Evolutionary conservation across 2,888 invertebrate species (phyloP).

Genomic region (Eupithecia insigniata): DNA sequence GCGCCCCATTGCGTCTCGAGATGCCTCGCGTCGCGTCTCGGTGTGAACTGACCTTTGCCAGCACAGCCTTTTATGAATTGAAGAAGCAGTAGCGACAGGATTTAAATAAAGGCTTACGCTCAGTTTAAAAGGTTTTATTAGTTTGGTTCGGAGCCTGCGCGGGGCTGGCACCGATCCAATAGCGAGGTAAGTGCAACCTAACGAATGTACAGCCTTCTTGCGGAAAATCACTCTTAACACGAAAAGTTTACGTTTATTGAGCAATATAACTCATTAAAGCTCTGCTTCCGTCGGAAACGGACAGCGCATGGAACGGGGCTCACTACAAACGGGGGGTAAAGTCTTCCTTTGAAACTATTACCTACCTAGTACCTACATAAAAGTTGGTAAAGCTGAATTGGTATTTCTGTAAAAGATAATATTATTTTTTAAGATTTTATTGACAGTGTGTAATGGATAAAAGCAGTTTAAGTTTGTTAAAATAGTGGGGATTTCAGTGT

Average conservation of each 20-base stretch:
- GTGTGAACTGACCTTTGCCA: too few relatives aligned
- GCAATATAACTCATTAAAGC: background rate
- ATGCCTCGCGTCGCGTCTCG: too few relatives aligned
- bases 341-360: background rate
- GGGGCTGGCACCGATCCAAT: conserved; percentile 25
- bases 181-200: conserved; percentile 29
- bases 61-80: background rate
- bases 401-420: background rate
- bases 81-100: conserved; percentile 3
- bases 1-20: too few relatives aligned
- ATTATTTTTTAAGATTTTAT: background rate
- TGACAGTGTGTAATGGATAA: background rate
- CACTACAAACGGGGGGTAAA: background rate
- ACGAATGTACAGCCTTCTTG: conserved; percentile 14
- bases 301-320: background rate
- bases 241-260: conserved; percentile 2
- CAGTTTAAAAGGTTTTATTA: conserved; percentile 27
- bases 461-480: background rate
- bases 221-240: background rate
- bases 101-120: conserved; percentile 20
- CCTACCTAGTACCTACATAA: background rate
- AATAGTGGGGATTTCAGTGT: background rate
- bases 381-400: background rate
- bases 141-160: conserved; percentile 1
- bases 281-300: background rate